Conservation (phyloP, 2,797 vertebrate species). For the Melanotaenia pygmaea region DNA sequence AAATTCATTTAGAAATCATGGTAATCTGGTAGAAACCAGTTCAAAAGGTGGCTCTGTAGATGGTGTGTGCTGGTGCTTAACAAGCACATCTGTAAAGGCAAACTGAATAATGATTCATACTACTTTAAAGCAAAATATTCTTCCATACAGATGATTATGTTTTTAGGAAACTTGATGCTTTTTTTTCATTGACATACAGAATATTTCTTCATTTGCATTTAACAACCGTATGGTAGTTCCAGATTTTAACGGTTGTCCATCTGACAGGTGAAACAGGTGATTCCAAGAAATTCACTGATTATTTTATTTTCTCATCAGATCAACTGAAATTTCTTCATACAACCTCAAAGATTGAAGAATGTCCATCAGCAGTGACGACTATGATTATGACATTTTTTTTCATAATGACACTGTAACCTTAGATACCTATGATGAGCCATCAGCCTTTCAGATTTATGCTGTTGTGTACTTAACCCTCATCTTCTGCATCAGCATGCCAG, state of each 20-base stretch:
- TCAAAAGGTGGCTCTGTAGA: too few species aligned
- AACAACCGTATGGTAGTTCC: not conserved
- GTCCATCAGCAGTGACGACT: not conserved
- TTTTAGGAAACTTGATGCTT: not conserved
- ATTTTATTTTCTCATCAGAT: not conserved
- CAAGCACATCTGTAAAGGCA: not conserved
- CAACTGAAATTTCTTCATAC: not conserved
- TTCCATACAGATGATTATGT: not conserved
- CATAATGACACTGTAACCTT: not conserved
- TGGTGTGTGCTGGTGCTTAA: too few species aligned
- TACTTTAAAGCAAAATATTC: not conserved
- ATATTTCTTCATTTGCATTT: not conserved
- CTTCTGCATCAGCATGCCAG: slow-evolving; percentile 9
- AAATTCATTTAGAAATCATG: too few species aligned
- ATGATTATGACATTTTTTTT: fast-evolving
- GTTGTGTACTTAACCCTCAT: not conserved
- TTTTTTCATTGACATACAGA: not conserved
- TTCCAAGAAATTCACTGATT: not conserved
- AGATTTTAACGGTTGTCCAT: not conserved
- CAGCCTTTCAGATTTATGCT: fast-evolving
- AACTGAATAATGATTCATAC: not conserved
- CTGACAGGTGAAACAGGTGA: not conserved
- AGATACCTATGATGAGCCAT: not conserved
- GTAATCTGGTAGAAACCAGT: too few species aligned
- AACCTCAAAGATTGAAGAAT: slow-evolving; percentile 3